Conservation (phyloP, 2,888 invertebrate genomes). For the Blastobasis lacticolella region DNA sequence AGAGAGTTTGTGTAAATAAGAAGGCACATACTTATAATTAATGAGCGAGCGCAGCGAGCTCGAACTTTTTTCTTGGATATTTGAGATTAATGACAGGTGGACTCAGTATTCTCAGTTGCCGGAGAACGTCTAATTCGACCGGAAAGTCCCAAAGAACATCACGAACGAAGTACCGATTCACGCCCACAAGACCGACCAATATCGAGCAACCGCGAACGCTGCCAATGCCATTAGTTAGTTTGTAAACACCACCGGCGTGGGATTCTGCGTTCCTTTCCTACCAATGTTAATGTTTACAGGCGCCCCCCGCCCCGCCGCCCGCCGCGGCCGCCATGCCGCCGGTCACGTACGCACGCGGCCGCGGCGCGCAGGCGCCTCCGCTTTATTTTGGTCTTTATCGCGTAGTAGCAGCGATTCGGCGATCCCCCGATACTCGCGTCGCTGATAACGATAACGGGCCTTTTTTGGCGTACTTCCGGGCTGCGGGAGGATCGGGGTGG, state of each 20-base stretch:
- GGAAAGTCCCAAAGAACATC: too few species aligned
- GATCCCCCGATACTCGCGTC: constrained; percentile 20
- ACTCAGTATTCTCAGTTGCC: too few species aligned
- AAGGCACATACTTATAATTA: too few species aligned
- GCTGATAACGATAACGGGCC: constrained; percentile 25
- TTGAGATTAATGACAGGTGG: too few species aligned
- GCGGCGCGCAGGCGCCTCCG: constrained; percentile 58
- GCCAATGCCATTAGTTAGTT: constrained; percentile 17
- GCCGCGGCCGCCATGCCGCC: constrained; percentile 44
- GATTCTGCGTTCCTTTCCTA: constrained; percentile 34
- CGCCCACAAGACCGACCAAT: neutral
- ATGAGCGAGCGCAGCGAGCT: too few species aligned
- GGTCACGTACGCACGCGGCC: constrained; percentile 70
- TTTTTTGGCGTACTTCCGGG: too few species aligned
- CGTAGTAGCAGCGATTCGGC: constrained; percentile 17
- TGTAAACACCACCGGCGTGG: constrained; percentile 48
- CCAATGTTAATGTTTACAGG: constrained; percentile 41
- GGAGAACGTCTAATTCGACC: too few species aligned
- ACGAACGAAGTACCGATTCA: constrained; percentile 7
- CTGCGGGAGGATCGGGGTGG: too few species aligned
- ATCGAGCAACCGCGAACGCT: neutral
- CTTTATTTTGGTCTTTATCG: constrained; percentile 55
- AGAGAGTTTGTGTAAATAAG: too few species aligned
- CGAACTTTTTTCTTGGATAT: too few species aligned
- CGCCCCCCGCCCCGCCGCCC: constrained; percentile 18